phyloP scores from a whole-genome alignment of 2,113 vertebrate genomes.

The Zonotrichia leucophrys region DNA sequence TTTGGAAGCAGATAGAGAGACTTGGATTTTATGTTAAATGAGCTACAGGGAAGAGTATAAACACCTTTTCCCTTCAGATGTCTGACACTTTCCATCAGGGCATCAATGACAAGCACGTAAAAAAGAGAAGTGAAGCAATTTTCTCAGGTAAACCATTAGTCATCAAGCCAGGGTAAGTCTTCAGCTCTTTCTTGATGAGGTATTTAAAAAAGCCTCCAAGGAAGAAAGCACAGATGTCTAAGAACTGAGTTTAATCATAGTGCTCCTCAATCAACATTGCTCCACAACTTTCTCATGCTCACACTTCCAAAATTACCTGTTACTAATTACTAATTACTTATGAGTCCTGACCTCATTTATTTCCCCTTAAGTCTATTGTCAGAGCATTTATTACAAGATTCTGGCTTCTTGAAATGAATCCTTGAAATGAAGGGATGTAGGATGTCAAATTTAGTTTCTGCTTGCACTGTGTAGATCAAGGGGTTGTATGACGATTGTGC shows the following conservation, averaged over 20 bases:
- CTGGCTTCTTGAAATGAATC: not conserved
- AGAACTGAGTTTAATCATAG: not conserved
- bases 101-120: not conserved
- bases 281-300: not conserved
- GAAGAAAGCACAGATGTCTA: not conserved
- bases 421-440: not conserved
- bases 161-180: not conserved
- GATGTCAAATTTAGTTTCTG: not conserved
- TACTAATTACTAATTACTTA: not conserved
- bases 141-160: not conserved
- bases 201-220: not conserved
- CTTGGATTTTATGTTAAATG: not conserved
- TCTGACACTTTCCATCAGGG: not conserved
- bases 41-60: not conserved
- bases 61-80: not conserved
- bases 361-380: not conserved
- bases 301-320: not conserved
- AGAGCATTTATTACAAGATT: not conserved
- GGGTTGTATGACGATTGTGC: not conserved
- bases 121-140: not conserved
- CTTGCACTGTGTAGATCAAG: not conserved
- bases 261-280: not conserved
- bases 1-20: not conserved
- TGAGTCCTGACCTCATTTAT: not conserved
- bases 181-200: not conserved